Evolutionary conservation across 2,888 invertebrate species (phyloP).

Genomic region (Scaptodrosophila latifasciaeformis): DNA sequence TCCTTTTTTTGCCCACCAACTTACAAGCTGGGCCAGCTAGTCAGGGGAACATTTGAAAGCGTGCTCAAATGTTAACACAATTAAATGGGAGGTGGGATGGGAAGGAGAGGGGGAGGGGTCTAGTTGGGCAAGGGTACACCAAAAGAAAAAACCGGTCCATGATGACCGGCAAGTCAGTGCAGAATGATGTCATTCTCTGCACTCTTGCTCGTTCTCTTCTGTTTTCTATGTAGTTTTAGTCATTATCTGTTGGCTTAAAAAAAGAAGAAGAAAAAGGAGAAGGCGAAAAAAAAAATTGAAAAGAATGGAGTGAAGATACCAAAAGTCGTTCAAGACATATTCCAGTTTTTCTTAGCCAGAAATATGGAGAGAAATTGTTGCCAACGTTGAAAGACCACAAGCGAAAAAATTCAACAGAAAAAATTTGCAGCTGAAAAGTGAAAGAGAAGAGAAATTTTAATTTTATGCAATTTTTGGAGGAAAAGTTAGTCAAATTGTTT

Average conservation of each 20-base stretch:
- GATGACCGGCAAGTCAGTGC: slow-evolving; percentile 50
- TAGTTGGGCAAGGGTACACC: too few relatives aligned
- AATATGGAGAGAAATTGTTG: slow-evolving; percentile 32
- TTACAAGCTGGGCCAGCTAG: too few relatives aligned
- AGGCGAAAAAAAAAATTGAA: slow-evolving; percentile 6
- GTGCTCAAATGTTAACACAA: slow-evolving; percentile 53
- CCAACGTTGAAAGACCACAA: slow-evolving; percentile 7
- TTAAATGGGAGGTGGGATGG: slow-evolving; percentile 42
- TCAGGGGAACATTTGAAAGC: too few relatives aligned
- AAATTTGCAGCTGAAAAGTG: slow-evolving; percentile 11
- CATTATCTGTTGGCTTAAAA: slow-evolving; percentile 39
- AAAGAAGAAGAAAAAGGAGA: slow-evolving; percentile 6
- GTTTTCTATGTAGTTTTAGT: slow-evolving; percentile 42
- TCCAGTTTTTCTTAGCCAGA: slow-evolving; percentile 5
- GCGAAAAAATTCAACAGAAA: slow-evolving; percentile 7
- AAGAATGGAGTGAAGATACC: slow-evolving; percentile 4
- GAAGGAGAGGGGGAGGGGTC: not conserved
- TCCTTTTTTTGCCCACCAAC: too few relatives aligned
- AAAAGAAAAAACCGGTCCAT: slow-evolving; percentile 17
- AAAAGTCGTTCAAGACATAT: slow-evolving; percentile 20
- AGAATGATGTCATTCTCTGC: slow-evolving; percentile 55
- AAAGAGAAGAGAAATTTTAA: not conserved
- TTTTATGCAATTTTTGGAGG: not conserved
- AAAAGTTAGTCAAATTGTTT: not conserved
- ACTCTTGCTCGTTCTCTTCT: slow-evolving; percentile 36